A percentile compares a stretch with the other conserved stretches of the same genome.
Evolutionary conservation across 2,888 invertebrate genomes (phyloP).

Genomic region (Pollenia angustigena): DNA sequence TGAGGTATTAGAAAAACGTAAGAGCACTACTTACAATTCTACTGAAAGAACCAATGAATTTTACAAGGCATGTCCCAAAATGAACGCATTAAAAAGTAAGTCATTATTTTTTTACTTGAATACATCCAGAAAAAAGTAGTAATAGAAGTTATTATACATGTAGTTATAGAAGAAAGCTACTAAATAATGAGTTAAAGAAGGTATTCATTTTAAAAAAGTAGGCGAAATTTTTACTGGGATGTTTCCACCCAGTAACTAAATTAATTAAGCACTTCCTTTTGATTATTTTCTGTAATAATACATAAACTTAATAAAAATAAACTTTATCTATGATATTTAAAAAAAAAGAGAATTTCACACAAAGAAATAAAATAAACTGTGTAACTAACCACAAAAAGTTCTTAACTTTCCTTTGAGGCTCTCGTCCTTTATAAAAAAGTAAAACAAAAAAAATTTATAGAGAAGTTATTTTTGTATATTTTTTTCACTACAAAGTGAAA

Average conservation of each 20-base stretch:
- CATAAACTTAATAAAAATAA: slow-evolving; percentile 49
- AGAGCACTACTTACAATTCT: no score
- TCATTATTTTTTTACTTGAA: no score
- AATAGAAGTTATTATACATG: no score
- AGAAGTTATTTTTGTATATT: slow-evolving; percentile 35
- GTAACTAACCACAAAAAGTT: slow-evolving; percentile 66
- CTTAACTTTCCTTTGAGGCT: slow-evolving; percentile 65
- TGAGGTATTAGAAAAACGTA: no score
- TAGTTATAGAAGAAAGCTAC: no score
- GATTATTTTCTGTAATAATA: slow-evolving; percentile 10
- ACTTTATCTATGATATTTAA: slow-evolving; percentile 28
- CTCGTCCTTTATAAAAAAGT: slow-evolving; percentile 1
- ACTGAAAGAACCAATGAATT: no score
- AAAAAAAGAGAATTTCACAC: slow-evolving; percentile 16
- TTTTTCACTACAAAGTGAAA: slow-evolving; percentile 62
- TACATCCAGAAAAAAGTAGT: no score
- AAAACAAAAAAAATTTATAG: slow-evolving; percentile 11
- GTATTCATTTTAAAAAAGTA: neutral
- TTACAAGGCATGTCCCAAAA: no score
- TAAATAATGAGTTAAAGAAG: no score
- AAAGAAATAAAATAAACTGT: slow-evolving; percentile 53
- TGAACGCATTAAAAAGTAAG: no score
- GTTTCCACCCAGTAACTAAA: neutral
- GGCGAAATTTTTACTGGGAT: neutral
- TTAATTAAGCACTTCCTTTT: slow-evolving; percentile 13